Evolutionary conservation across 2,797 vertebrate species (phyloP), one percentile per base, ranked within the genome.

Genomic region (Zalophus californianus): DNA sequence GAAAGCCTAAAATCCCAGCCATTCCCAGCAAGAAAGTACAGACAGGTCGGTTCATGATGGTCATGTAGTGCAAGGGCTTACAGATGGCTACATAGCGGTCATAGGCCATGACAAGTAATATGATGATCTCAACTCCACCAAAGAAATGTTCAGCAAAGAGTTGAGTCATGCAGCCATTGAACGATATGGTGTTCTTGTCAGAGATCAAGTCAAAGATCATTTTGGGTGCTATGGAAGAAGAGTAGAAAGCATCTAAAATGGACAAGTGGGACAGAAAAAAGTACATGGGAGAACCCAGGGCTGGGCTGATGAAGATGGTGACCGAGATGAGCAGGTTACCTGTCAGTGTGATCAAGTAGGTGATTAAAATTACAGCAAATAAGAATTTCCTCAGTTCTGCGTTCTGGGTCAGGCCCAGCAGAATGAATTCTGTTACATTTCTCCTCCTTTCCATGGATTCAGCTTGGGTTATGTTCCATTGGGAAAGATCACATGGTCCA

Each of bases 71-170:
- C 58, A 98, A 52, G 0, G 98, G 96, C 80, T 98, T 98, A 16
- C 98, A 98, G 48, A 98, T 98, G 78, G 98, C 97, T 12, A 96
- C 78, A 13, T 98, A 98, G 35, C 79, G 83, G 64, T 98, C 98
- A 75, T 94, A 98, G 73, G 97, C 96, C 97, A 98, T 98, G 52
- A 58, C 92, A 29, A 97, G 72, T 38, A 97, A 52, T 64, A 94
- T 50, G 35, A 94, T 60, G 38, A 92, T 95, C 50, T 94, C 72
- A 38, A 10, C 25, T 21, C 32, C 85, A 16, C 1, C 90, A 35
- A 97, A 96, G 4, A 94, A 85, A n/a, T 96, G 96, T 41, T 98
- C 97, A 54, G 41, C 41, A 44, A 97, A 97, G 68, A 95, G 70
- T 48, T 97, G 97, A 32, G 60, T 82, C 16, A 88, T 95, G 73